Evolutionary conservation across 2,797 vertebrate species (phyloP).

Genomic region (Pantherophis alleghaniensis): DNA sequence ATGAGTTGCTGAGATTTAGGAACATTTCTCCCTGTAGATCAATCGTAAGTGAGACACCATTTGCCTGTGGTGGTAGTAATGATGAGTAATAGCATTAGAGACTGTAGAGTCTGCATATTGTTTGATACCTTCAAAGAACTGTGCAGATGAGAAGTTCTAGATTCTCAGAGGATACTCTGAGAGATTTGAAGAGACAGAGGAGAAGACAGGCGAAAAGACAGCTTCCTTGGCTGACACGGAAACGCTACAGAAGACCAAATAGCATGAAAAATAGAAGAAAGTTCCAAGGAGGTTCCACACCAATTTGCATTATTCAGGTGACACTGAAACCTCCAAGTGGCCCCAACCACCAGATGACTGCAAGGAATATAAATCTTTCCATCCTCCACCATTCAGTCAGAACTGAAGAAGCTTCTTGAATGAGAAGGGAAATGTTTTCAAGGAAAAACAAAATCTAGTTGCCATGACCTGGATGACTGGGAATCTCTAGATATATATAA

Average conservation of each 20-base stretch:
- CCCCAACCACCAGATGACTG: neutral
- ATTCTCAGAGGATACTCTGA: conserved; percentile 4
- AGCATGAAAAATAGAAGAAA: conserved; percentile 33
- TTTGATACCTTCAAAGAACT: conserved; percentile 34
- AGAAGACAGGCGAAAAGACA: conserved; percentile 35
- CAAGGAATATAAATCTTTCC: neutral
- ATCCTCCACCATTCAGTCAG: neutral
- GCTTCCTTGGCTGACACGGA: conserved; percentile 16
- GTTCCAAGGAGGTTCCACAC: neutral
- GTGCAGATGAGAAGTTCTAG: too few species aligned
- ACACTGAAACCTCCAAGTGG: neutral
- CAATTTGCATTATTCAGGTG: neutral
- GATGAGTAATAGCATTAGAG: neutral
- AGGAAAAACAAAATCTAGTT: neutral
- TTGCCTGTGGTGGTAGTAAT: conserved; percentile 24
- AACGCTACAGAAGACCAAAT: conserved; percentile 14
- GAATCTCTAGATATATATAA: neutral
- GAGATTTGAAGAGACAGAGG: conserved; percentile 30
- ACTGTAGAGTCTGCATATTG: conserved; percentile 5
- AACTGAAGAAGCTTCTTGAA: neutral
- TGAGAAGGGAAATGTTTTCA: neutral
- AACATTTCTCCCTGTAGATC: conserved; percentile 31
- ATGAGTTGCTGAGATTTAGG: neutral
- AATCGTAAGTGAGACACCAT: neutral
- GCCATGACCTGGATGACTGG: neutral